phyloP scores from a whole-genome alignment of 2,888 invertebrate species.

The Cyclophora punctaria region DNA sequence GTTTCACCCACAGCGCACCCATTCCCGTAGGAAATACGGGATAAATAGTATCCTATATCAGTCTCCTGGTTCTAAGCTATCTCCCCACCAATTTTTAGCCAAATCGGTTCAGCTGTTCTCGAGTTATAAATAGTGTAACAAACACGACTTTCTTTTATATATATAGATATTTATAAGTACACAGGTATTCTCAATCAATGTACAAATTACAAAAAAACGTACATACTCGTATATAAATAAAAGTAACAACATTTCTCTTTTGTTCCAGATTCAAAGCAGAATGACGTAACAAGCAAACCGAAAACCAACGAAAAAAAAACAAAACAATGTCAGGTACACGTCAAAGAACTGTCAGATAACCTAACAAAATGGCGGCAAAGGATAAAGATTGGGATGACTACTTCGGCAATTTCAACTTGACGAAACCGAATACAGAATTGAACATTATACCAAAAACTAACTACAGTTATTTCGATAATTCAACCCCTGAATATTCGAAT shows the following conservation, averaged over 20 bases:
- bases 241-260: conserved; percentile 5
- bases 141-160: no score
- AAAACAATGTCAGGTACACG: conserved; percentile 20
- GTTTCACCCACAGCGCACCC: no score
- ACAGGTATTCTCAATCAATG: no score
- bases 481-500: conserved; percentile 45
- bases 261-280: conserved; percentile 18
- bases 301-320: conserved; percentile 10
- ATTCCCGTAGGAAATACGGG: no score
- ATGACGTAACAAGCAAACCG: conserved; percentile 8
- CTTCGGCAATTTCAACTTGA: conserved; percentile 36
- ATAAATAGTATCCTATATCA: no score
- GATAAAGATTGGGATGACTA: conserved; percentile 51
- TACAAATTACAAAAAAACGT: no score
- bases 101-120: no score
- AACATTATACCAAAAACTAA: conserved; percentile 29
- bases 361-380: conserved; percentile 45
- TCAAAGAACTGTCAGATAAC: conserved; percentile 37
- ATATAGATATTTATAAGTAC: no score
- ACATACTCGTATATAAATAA: neutral
- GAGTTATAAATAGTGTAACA: no score
- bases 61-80: no score
- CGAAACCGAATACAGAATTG: conserved; percentile 20
- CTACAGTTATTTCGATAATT: conserved; percentile 41
- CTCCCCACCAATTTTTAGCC: no score